Conservation (phyloP, 1,140 invertebrate species). For the Triops longicaudatus region DNA sequence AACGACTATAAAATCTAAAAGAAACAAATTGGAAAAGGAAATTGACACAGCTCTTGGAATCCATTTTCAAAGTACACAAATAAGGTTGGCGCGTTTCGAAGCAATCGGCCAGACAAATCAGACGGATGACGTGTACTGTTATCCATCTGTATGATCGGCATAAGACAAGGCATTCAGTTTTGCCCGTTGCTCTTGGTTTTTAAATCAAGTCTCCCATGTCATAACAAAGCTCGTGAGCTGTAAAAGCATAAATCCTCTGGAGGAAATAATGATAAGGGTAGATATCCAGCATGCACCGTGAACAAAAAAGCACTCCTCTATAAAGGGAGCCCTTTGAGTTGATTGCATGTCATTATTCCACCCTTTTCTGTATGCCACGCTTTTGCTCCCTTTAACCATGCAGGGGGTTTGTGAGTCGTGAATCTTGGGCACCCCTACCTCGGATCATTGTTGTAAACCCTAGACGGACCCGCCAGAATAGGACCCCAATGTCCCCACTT, state of each 20-base stretch:
- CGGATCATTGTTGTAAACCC: not conserved
- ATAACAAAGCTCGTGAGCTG: not conserved
- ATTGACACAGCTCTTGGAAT: no score
- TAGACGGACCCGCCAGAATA: not conserved
- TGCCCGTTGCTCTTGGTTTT: not conserved
- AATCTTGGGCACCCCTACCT: not conserved
- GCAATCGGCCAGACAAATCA: no score
- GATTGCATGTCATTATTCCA: not conserved
- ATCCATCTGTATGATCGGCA: not conserved
- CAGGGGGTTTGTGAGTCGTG: not conserved
- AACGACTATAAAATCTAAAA: no score
- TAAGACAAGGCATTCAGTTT: not conserved
- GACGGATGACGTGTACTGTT: not conserved
- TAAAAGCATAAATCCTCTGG: not conserved
- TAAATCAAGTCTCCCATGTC: slow-evolving; percentile 2
- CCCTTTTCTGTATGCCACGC: not conserved
- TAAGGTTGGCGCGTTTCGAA: no score
- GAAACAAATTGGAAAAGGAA: no score
- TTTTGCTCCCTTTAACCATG: not conserved
- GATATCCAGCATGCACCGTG: not conserved
- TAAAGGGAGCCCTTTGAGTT: not conserved
- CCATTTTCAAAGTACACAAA: no score
- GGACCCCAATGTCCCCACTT: not conserved
- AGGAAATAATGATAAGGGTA: slow-evolving; percentile 12
- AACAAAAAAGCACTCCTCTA: not conserved